Evolutionary conservation across 2,888 invertebrate species (phyloP).

Genomic region (Spilosoma lubricipeda): DNA sequence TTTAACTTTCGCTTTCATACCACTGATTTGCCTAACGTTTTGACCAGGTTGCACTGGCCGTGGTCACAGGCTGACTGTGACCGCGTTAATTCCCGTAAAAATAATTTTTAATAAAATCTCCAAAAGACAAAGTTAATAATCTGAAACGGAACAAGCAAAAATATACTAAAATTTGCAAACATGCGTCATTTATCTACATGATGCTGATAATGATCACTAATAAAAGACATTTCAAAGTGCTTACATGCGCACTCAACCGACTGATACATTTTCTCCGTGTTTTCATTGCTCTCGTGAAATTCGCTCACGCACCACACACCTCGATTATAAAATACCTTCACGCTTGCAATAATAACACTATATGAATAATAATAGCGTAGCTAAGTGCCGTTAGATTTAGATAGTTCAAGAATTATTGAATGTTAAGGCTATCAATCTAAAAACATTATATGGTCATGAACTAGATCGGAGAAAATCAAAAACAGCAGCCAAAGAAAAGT

Average conservation of each 20-base stretch:
- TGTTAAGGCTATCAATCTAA: constrained; percentile 36
- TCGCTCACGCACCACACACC: constrained; percentile 70
- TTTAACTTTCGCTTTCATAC: too few relatives aligned
- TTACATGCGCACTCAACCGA: constrained; percentile 70
- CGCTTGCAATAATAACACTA: constrained; percentile 72
- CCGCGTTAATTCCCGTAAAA: too few relatives aligned
- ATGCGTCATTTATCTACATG: neutral
- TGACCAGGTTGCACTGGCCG: too few relatives aligned
- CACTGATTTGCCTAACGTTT: too few relatives aligned
- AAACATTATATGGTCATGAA: constrained; percentile 24
- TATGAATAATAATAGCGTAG: constrained; percentile 70
- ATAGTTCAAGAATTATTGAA: constrained; percentile 6
- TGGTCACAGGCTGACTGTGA: too few relatives aligned
- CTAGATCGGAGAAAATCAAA: constrained; percentile 27
- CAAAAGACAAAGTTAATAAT: neutral
- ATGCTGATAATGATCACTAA: constrained; percentile 1
- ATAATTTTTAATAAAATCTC: neutral
- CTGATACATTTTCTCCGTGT: constrained; percentile 77
- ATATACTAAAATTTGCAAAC: neutral
- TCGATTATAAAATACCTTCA: constrained; percentile 80
- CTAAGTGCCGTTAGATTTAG: constrained; percentile 42
- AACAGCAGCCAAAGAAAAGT: constrained; percentile 15
- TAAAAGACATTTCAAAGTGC: constrained; percentile 16
- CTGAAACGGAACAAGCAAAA: neutral
- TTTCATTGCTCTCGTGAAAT: constrained; percentile 81